Evolutionary conservation across 2,113 vertebrate species (phyloP).

Genomic region (Pica pica): DNA sequence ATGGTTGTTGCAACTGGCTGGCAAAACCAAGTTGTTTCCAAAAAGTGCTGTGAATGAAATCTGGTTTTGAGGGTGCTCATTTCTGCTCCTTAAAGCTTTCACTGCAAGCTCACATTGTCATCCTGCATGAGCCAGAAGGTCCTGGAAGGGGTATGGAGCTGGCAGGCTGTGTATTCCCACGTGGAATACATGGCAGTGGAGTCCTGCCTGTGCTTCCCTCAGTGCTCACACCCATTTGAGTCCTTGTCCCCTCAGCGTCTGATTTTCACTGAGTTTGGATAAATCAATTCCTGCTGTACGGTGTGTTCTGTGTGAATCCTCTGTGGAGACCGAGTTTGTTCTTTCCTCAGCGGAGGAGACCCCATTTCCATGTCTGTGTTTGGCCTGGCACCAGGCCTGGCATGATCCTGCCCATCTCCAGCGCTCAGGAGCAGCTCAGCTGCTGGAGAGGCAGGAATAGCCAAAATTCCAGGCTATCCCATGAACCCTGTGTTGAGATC

Average conservation of each 20-base stretch:
- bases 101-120: not conserved
- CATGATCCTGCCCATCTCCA: not conserved
- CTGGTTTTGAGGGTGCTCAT: not conserved
- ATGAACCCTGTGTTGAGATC: not conserved
- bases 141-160: not conserved
- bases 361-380: not conserved
- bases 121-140: not conserved
- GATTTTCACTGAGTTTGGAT: not conserved
- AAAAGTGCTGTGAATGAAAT: not conserved
- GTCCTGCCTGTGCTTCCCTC: not conserved
- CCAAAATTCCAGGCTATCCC: not conserved
- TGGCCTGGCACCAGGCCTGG: not conserved
- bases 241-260: not conserved
- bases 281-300: not conserved
- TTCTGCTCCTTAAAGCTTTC: not conserved
- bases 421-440: not conserved
- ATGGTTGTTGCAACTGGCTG: not conserved
- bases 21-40: not conserved
- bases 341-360: not conserved
- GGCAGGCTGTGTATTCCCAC: not conserved
- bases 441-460: not conserved
- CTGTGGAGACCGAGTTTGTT: not conserved
- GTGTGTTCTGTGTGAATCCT: not conserved
- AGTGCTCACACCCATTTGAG: not conserved
- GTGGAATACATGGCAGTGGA: not conserved